These are phyloP conservation scores for Gymnopithys bicolor DNA, from an alignment of 2,797 vertebrate species.

Conservation along the genomic window DNA sequence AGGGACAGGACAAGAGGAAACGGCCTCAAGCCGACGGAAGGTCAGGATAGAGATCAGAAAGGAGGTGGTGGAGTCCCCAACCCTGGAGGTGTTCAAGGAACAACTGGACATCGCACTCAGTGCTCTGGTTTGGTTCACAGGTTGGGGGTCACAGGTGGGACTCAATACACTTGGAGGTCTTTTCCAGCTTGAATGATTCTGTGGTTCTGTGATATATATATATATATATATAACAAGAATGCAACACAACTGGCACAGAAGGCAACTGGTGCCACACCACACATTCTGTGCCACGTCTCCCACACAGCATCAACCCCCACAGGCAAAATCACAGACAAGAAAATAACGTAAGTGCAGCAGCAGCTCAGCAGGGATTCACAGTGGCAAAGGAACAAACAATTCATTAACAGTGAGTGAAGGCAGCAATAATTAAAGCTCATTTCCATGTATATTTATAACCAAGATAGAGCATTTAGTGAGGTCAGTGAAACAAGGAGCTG, in stretches of 20 bases:
- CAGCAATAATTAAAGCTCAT: background rate
- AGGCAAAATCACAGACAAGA: background rate
- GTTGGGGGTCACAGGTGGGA: accelerated
- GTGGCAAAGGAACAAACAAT: background rate
- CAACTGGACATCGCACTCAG: accelerated
- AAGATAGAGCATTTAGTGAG: background rate
- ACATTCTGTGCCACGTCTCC: background rate
- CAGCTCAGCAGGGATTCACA: background rate
- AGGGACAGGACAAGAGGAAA: background rate
- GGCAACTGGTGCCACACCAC: background rate
- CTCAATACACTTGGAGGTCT: accelerated
- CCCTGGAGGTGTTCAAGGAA: background rate
- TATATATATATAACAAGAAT: background rate
- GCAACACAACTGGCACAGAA: background rate
- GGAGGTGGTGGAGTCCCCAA: background rate
- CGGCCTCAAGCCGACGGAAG: background rate
- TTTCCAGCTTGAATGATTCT: background rate
- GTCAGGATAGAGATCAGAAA: background rate
- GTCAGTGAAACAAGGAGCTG: background rate
- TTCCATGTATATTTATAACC: background rate
- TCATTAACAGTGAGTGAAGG: background rate
- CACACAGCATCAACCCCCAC: background rate
- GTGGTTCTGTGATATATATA: background rate
- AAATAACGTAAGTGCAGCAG: background rate
- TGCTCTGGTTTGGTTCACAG: background rate